Evolutionary conservation across 2,888 invertebrate species (phyloP).

Genomic region (Cosmia trapezina): DNA sequence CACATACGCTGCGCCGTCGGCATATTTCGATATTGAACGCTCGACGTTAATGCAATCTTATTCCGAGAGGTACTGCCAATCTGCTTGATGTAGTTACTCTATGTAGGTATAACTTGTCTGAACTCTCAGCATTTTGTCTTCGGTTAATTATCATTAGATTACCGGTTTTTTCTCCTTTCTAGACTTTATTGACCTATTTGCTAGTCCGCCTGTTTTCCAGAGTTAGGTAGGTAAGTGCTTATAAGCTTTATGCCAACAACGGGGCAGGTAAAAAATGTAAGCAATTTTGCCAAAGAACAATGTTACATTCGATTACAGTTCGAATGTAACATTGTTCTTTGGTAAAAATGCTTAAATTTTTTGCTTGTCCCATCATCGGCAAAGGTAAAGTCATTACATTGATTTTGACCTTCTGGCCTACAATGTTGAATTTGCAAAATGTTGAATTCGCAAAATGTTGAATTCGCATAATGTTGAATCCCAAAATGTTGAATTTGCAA

Average conservation of each 20-base stretch:
- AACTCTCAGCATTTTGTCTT: slow-evolving; percentile 23
- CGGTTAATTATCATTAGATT: slow-evolving; percentile 23
- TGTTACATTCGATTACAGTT: too few relatives aligned
- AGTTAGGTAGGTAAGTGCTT: not conserved
- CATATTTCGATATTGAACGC: slow-evolving; percentile 82
- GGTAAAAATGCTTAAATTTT: too few relatives aligned
- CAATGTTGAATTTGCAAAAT: too few relatives aligned
- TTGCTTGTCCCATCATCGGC: too few relatives aligned
- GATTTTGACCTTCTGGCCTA: too few relatives aligned
- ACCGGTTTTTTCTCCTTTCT: slow-evolving; percentile 10
- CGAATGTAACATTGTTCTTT: too few relatives aligned
- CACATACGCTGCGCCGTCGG: slow-evolving; percentile 77
- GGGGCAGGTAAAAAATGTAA: not conserved
- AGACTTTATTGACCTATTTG: slow-evolving; percentile 10
- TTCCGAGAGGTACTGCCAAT: slow-evolving; percentile 74
- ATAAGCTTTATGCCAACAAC: not conserved
- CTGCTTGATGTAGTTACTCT: slow-evolving; percentile 66
- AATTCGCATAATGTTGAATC: too few relatives aligned
- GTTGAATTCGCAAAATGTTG: too few relatives aligned
- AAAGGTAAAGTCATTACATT: too few relatives aligned
- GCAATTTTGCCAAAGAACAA: not conserved
- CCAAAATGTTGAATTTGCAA: too few relatives aligned
- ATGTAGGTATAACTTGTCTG: slow-evolving; percentile 11
- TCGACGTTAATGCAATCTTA: slow-evolving; percentile 79
- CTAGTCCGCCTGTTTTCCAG: slow-evolving; percentile 3